These are phyloP conservation scores for Teleogryllus occipitalis DNA, from an alignment of 1,140 invertebrate species.

Conservation along the genomic window DNA sequence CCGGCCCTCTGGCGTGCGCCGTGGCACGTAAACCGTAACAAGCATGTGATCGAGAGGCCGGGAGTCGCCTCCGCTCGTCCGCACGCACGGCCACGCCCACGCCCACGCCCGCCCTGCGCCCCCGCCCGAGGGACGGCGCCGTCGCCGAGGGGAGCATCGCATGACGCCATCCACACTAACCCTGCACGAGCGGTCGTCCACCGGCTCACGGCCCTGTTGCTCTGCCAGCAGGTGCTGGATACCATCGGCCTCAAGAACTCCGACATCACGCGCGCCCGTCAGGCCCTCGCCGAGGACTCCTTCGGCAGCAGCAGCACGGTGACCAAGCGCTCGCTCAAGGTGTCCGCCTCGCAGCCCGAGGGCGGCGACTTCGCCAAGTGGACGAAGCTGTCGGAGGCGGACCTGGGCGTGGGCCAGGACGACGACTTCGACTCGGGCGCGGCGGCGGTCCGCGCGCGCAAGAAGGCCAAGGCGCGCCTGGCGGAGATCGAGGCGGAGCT, in stretches of 20 bases:
- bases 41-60: too few species aligned
- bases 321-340: constrained; percentile 14
- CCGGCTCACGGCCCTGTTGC: background rate
- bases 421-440: constrained; percentile 28
- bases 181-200: too few species aligned
- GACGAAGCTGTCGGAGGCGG: constrained; percentile 35
- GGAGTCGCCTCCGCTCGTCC: too few species aligned
- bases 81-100: too few species aligned
- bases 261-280: constrained; percentile 15
- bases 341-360: constrained; percentile 18
- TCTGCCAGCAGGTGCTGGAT: constrained; percentile 18
- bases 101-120: too few species aligned
- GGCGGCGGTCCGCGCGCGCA: constrained; percentile 35
- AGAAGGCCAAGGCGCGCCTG: constrained; percentile 40
- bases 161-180: too few species aligned
- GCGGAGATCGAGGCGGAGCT: background rate
- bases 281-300: constrained; percentile 7
- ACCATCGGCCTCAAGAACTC: constrained; percentile 19
- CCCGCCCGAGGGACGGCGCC: too few species aligned
- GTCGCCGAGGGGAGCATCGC: too few species aligned
- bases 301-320: constrained; percentile 6
- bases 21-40: too few species aligned
- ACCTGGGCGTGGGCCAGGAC: constrained; percentile 25
- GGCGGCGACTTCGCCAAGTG: constrained; percentile 37
- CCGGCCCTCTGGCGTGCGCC: too few species aligned